phyloP scores from a whole-genome alignment of 2,113 vertebrate species.

The Arothron firmamentum region DNA sequence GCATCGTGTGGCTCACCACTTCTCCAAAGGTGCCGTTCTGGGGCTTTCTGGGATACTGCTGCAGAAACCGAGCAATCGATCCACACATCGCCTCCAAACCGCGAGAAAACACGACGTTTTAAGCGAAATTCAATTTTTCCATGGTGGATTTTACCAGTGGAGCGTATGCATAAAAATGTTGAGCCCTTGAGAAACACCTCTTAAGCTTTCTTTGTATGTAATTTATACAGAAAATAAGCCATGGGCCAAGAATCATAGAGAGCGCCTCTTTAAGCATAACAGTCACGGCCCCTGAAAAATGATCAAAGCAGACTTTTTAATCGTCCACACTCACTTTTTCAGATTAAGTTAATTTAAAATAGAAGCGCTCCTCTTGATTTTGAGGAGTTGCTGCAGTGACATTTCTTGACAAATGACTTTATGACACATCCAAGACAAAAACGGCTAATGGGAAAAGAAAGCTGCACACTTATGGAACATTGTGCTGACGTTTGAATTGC shows the following conservation, averaged over 20 bases:
- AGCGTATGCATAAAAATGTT: slow-evolving; percentile 66
- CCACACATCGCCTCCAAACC: slow-evolving; percentile 62
- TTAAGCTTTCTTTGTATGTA: slow-evolving; percentile 77
- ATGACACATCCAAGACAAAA: slow-evolving; percentile 35
- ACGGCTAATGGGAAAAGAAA: slow-evolving; percentile 26
- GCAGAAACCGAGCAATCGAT: slow-evolving; percentile 65
- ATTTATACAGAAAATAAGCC: slow-evolving; percentile 77
- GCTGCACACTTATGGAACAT: slow-evolving; percentile 7
- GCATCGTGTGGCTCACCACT: slow-evolving; percentile 56
- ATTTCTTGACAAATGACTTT: slow-evolving; percentile 49
- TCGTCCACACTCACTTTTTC: slow-evolving; percentile 67
- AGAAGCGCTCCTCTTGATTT: slow-evolving; percentile 42
- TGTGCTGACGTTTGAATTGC: slow-evolving; percentile 23
- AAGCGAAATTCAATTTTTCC: slow-evolving; percentile 71
- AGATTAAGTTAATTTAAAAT: slow-evolving; percentile 63
- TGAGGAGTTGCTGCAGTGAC: slow-evolving; percentile 21
- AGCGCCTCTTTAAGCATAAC: slow-evolving; percentile 76
- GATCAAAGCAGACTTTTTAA: slow-evolving; percentile 68
- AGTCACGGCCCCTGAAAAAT: slow-evolving; percentile 73
- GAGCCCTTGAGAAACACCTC: slow-evolving; percentile 77
- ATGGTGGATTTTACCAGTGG: slow-evolving; percentile 64
- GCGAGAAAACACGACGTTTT: slow-evolving; percentile 67
- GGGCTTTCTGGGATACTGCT: slow-evolving; percentile 65
- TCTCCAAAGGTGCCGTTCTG: slow-evolving; percentile 48
- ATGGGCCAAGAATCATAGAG: slow-evolving; percentile 73